Conservation (phyloP, 2,797 vertebrate genomes). For the Cercopithecus diana region DNA sequence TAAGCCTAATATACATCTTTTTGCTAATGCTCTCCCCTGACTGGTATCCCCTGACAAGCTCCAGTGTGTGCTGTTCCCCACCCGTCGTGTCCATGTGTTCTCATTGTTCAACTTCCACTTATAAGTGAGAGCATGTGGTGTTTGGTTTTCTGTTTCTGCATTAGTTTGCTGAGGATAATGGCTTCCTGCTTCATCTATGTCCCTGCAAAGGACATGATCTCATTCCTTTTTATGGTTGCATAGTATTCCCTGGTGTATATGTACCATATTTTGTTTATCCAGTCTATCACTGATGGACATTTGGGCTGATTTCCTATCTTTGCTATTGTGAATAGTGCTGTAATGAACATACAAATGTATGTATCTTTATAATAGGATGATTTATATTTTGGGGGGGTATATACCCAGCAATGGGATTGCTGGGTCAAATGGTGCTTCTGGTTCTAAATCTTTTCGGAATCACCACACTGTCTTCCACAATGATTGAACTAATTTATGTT, state of each 20-base stretch:
- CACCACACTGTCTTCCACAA: neutral
- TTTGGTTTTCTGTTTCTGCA: neutral
- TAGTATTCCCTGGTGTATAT: neutral
- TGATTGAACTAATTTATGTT: neutral
- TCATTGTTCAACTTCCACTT: neutral
- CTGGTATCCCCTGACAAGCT: neutral
- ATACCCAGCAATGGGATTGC: neutral
- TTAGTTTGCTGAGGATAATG: neutral
- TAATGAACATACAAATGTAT: neutral
- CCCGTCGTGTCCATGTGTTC: neutral
- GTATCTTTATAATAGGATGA: neutral
- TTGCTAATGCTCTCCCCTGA: neutral
- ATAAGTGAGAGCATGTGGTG: neutral
- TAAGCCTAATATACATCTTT: neutral
- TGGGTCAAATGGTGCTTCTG: neutral
- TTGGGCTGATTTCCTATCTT: neutral
- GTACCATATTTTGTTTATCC: neutral
- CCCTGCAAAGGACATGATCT: neutral
- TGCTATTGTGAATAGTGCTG: neutral
- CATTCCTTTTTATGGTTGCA: fast-evolving
- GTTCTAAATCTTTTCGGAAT: neutral
- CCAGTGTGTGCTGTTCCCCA: neutral
- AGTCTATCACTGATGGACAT: neutral
- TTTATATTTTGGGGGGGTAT: neutral
- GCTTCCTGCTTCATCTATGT: neutral